Percentiles rank a stretch among this genome's conserved stretches.
These are phyloP conservation scores for Episyrphus balteatus DNA, from an alignment of 1,140 invertebrate genomes.

Conservation along the genomic window DNA sequence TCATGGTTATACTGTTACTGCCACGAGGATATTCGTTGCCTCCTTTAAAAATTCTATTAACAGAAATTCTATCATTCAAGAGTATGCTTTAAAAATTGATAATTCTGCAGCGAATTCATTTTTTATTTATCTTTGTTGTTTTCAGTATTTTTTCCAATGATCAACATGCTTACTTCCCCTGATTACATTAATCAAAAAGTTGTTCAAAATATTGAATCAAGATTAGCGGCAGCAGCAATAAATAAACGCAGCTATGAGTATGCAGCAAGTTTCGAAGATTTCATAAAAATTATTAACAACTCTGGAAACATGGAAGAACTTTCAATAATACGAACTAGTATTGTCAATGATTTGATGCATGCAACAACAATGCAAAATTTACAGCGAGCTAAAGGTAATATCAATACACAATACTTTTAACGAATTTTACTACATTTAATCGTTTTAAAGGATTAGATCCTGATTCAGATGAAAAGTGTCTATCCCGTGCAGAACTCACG, in stretches of 20 bases:
- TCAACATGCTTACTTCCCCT: constrained; percentile 76
- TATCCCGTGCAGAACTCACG: constrained; percentile 55
- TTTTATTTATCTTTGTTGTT: background rate
- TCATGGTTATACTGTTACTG: constrained; percentile 67
- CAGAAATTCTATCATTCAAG: constrained; percentile 74
- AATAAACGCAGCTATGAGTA: constrained; percentile 74
- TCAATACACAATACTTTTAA: background rate
- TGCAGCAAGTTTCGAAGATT: constrained; percentile 81
- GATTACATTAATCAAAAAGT: constrained; percentile 86
- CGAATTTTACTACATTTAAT: background rate
- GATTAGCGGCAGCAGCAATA: constrained; percentile 64
- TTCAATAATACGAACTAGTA: constrained; percentile 69
- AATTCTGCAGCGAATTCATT: constrained; percentile 7
- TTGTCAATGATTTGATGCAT: constrained; percentile 87
- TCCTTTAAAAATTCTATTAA: constrained; percentile 63
- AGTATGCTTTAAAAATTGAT: constrained; percentile 42
- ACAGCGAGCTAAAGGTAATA: constrained; percentile 57
- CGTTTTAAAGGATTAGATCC: constrained; percentile 49
- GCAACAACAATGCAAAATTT: constrained; percentile 82
- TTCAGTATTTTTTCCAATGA: constrained; percentile 70
- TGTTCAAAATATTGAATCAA: constrained; percentile 66
- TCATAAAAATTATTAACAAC: constrained; percentile 72
- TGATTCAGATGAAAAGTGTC: constrained; percentile 49
- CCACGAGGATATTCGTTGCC: constrained; percentile 67
- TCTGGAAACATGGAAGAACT: constrained; percentile 71